Percentiles rank a stretch among this genome's conserved stretches.
Conservation (phyloP, 1,140 invertebrate species). For the Hypothenemus hampei region DNA sequence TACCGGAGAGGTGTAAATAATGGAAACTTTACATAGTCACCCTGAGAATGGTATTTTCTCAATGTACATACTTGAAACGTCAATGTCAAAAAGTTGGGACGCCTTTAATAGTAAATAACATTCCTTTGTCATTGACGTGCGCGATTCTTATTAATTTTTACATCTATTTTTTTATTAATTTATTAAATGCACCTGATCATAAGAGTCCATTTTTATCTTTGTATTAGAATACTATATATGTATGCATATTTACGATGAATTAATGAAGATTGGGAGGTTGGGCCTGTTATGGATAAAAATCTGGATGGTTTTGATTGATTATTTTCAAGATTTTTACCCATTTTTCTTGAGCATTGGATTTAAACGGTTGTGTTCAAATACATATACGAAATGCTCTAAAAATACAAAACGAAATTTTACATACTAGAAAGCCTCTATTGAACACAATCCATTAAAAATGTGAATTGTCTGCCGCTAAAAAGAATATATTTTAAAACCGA, state of each 20-base stretch:
- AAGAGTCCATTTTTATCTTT: constrained; percentile 11
- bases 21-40: not conserved
- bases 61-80: not conserved
- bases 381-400: not conserved
- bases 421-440: too few relatives aligned
- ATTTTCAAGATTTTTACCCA: not conserved
- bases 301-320: not conserved
- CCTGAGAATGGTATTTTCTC: not conserved
- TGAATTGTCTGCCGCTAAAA: not conserved
- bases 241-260: not conserved
- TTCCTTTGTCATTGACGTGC: not conserved
- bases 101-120: not conserved
- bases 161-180: constrained; percentile 12
- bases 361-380: not conserved
- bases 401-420: not conserved
- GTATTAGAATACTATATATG: not conserved
- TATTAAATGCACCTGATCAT: constrained; percentile 17
- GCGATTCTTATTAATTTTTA: not conserved
- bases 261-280: not conserved
- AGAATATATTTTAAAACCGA: not conserved
- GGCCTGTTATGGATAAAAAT: not conserved
- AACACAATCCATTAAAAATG: not conserved
- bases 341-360: not conserved
- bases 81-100: not conserved
- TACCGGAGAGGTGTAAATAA: not conserved